Evolutionary conservation across 1,140 invertebrate genomes (phyloP).

Genomic region (Aphaenogaster rudis): DNA sequence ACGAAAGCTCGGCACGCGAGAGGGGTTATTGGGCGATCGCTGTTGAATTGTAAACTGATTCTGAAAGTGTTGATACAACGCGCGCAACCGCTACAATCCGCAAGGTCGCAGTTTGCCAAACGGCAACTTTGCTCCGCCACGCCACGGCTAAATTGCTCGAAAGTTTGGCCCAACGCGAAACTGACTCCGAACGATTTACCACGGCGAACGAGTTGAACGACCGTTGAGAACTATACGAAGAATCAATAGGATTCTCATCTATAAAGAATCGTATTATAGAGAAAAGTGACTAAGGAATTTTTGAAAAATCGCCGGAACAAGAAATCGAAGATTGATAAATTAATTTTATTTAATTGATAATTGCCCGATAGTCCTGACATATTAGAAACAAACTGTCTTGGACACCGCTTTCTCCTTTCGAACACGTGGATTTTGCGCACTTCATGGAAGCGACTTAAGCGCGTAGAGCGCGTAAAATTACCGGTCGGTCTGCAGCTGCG

Average conservation of each 20-base stretch:
- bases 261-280: background rate
- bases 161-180: conserved; percentile 6
- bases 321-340: background rate
- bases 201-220: conserved; percentile 16
- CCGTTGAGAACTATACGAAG: background rate
- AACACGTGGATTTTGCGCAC: background rate
- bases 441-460: background rate
- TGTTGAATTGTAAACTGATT: conserved; percentile 24
- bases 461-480: conserved; percentile 24
- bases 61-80: conserved; percentile 24
- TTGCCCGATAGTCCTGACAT: background rate
- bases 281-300: background rate
- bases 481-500: background rate
- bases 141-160: conserved; percentile 12
- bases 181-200: background rate
- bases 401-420: conserved; percentile 5
- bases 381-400: background rate
- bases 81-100: background rate
- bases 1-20: background rate
- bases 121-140: conserved; percentile 2
- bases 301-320: background rate
- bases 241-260: background rate
- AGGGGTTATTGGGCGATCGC: background rate
- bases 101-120: conserved; percentile 3
- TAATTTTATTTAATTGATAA: background rate